Conservation (phyloP, 2,797 vertebrate genomes). For the Sciurus carolinensis region DNA sequence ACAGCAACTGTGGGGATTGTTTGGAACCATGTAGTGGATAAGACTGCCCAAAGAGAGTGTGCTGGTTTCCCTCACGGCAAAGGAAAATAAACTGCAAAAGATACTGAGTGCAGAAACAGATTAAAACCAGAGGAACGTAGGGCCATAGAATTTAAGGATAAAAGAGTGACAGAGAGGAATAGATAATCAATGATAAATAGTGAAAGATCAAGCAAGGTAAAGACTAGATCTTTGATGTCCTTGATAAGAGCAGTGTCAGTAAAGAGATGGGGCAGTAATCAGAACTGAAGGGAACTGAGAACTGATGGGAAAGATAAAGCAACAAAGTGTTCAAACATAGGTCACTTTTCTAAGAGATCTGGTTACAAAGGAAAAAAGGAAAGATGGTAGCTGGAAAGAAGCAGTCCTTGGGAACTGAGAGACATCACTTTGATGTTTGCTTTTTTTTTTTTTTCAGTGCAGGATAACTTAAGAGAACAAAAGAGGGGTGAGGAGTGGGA, state of each 20-base stretch:
- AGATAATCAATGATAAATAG: background rate
- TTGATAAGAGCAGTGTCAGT: background rate
- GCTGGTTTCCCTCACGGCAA: background rate
- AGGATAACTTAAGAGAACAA: background rate
- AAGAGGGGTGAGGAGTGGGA: background rate
- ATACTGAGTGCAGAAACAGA: background rate
- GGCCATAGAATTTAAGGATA: background rate
- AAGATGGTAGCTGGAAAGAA: background rate
- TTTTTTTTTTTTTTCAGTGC: background rate
- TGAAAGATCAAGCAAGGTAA: conserved; percentile 3
- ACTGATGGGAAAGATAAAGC: background rate
- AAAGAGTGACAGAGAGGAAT: background rate
- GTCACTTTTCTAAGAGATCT: background rate
- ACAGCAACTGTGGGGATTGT: background rate
- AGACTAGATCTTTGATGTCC: background rate
- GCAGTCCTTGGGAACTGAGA: background rate
- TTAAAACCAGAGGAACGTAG: background rate
- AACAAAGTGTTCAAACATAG: background rate
- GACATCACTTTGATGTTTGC: background rate
- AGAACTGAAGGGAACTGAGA: background rate
- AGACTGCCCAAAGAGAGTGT: background rate
- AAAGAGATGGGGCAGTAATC: background rate
- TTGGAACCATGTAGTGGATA: background rate
- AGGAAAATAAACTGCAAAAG: background rate
- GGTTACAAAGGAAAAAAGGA: background rate